Base-by-base conservation (phyloP, 1,140 invertebrate species). In the Palaemon carinicauda region DNA sequence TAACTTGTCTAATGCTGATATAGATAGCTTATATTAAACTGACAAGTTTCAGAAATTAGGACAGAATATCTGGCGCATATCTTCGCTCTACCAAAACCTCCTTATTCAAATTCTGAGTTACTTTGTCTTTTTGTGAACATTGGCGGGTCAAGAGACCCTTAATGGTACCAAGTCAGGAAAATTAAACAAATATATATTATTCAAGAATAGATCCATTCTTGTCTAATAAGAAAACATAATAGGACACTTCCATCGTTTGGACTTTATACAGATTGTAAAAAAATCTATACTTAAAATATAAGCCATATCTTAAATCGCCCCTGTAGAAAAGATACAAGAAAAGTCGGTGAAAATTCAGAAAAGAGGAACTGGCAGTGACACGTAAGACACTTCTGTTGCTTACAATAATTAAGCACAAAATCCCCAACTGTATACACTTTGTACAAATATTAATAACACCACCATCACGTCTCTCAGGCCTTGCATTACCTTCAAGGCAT, bases 151-250 rank as follows among this genome's bases (percentile, higher is more conserved):
- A 4, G 5, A 9, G 41, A 41, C 7, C 7, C 41, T 41, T 3
- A 12, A 0, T 41, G 41, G 41, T 12, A 41, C 41, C 12, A 41
- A 41, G 12, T 41, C 7, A 41, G 41, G 41, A 41, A 12, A 82
- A 56, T 87, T 71, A 89, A 81, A 81, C 54, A 80, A 51, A 17
- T 14, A 9, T 27, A 14, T 83, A 84, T 87, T 83, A 89, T 84
- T 89, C 88, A 89, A 89, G 88, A 89, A 89, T 85, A 89, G 88
- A 89, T 89, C 88, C 82, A 89, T 89, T 89, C 88, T 87, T 89
- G 88, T 74, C 77, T 89, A 87, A 89, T 83, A 85, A 87, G 75
- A 89, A 89, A 87, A 89, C 82, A 87, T 82, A 89, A 89, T 83
- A 73, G 83, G 83, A 86, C 83, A 86, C 60, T 73, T 86, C 69